Percentiles rank a stretch among this genome's conserved stretches.
phyloP scores from a whole-genome alignment of 2,797 vertebrate genomes.

The Poecilia gillii region DNA sequence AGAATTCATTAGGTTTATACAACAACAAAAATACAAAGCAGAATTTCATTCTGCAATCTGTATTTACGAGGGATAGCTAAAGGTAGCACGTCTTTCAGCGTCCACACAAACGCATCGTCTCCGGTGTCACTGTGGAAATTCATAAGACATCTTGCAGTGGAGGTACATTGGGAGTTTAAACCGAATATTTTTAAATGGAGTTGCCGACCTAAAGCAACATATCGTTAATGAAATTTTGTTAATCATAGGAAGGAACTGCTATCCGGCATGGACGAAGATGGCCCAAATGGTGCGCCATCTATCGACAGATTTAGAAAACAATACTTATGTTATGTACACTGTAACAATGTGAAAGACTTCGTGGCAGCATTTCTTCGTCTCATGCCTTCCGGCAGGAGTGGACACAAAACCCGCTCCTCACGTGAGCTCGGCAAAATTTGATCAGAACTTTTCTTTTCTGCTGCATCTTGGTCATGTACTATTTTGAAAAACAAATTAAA shows the following conservation, averaged over 20 bases:
- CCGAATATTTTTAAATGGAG: neutral
- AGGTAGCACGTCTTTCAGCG: slow-evolving; percentile 52
- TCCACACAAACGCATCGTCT: slow-evolving; percentile 15
- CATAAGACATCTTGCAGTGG: neutral
- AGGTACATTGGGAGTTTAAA: neutral
- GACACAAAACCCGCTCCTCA: neutral
- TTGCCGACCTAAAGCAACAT: neutral
- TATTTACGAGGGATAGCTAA: slow-evolving; percentile 27
- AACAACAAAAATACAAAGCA: neutral
- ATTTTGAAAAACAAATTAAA: too few species aligned
- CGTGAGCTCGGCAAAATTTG: too few species aligned
- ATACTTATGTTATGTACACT: neutral
- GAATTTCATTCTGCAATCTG: neutral
- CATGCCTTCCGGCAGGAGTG: neutral
- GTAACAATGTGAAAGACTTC: neutral
- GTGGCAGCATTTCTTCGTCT: neutral
- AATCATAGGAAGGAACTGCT: neutral
- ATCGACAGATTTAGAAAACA: slow-evolving; percentile 34
- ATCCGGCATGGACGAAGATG: neutral
- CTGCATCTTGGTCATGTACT: too few species aligned
- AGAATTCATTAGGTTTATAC: neutral
- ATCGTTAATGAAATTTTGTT: neutral
- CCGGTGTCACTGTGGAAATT: slow-evolving; percentile 4
- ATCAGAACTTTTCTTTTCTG: too few species aligned
- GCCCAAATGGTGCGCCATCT: slow-evolving; percentile 56